Evolutionary conservation across 2,888 invertebrate genomes (phyloP).

Genomic region (Coleophora deauratella): DNA sequence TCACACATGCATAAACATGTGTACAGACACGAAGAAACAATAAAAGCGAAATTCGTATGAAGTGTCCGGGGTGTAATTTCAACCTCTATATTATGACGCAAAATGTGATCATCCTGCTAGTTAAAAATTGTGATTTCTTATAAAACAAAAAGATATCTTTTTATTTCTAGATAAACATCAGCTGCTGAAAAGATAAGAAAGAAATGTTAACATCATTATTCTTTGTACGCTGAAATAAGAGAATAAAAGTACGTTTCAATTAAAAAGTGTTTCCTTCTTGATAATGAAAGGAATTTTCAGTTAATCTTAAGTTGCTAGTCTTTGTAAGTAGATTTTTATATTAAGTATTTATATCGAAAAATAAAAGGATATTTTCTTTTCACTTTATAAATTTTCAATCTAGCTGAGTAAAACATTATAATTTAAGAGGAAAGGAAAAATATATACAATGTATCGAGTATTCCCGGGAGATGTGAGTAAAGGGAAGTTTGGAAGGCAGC

Average conservation of each 20-base stretch:
- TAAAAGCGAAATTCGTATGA: too few relatives aligned
- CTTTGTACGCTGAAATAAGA: constrained; percentile 10
- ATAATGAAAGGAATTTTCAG: constrained; percentile 15
- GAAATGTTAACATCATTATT: constrained; percentile 10
- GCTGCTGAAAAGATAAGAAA: constrained; percentile 8
- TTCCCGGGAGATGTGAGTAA: constrained; percentile 18
- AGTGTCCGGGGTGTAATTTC: too few relatives aligned
- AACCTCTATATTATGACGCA: too few relatives aligned
- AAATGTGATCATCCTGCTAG: too few relatives aligned
- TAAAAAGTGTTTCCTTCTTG: constrained; percentile 14
- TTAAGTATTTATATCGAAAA: constrained; percentile 2
- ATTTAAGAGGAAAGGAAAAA: constrained; percentile 5
- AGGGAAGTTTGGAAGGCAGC: constrained; percentile 42
- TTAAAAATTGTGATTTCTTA: too few relatives aligned
- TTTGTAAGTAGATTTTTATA: constrained; percentile 12
- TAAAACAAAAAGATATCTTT: background rate
- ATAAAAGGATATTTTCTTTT: background rate
- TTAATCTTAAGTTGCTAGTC: constrained; percentile 20
- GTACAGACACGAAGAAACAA: too few relatives aligned
- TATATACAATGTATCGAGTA: constrained; percentile 27
- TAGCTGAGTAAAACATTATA: constrained; percentile 4
- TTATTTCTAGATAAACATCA: constrained; percentile 3
- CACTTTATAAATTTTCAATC: constrained; percentile 2
- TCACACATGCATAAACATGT: too few relatives aligned
- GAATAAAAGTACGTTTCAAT: constrained; percentile 15